These are phyloP conservation scores for Phalacrocorax brasilianus DNA, from an alignment of 2,113 vertebrate species.

Conservation along the genomic window DNA sequence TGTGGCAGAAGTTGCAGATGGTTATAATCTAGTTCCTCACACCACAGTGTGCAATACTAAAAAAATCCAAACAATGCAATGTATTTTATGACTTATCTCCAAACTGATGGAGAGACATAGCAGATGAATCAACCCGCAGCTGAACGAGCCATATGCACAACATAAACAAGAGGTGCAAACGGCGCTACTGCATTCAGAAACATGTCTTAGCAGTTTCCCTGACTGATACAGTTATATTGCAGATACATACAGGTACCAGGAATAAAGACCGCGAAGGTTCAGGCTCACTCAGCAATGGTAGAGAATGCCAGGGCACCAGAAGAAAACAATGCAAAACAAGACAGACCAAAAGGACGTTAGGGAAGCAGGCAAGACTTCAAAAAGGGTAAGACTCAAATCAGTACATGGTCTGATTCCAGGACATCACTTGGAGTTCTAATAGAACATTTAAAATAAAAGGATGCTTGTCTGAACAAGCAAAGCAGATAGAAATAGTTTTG, in stretches of 20 bases:
- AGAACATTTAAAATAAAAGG: background rate
- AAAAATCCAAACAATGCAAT: background rate
- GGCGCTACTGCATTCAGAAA: background rate
- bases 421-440: background rate
- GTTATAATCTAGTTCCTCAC: background rate
- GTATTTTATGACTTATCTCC: background rate
- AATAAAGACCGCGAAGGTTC: background rate
- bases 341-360: background rate
- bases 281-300: background rate
- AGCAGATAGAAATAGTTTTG: background rate
- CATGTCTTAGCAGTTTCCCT: background rate
- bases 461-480: background rate
- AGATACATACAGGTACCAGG: background rate
- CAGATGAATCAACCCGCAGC: background rate
- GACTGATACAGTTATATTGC: background rate
- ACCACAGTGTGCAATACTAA: background rate
- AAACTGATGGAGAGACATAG: background rate
- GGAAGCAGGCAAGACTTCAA: background rate
- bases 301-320: background rate
- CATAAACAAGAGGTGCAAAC: background rate
- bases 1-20: background rate
- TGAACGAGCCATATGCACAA: background rate
- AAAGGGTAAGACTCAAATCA: background rate
- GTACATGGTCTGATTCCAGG: background rate
- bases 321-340: background rate